Base-by-base conservation (phyloP, 2,797 vertebrate species). In the Eupleurogrammus muticus region DNA sequence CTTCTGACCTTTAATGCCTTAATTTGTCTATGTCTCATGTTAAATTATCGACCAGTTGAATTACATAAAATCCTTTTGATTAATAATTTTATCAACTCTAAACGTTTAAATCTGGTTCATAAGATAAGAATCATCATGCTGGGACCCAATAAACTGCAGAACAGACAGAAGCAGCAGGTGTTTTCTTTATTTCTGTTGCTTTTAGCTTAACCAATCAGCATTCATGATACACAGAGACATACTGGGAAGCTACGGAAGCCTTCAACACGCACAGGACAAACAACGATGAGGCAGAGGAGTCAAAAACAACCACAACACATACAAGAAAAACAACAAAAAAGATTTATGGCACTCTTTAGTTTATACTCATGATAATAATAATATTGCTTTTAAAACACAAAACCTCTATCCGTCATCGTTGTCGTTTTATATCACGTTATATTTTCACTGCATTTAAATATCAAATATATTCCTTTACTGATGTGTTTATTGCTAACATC, bases 401-500 rank as follows among this genome's bases (percentile, higher is more conserved):
- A n/a, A 28, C 81, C 85, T 85, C 58, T 86, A 82, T 80, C 76
- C 81, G 56, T 81, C 69, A 77, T 86, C 70, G 69, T 82, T 74
- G 75, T 81, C 73, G 74, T 66, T 79, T 85, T 6, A 80, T 81
- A 49, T 75, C 51, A 77, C 66, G 36, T 84, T 83, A 84, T 83
- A 82, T 87, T 78, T 86, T 82, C 73, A 91, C 81, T 81, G 85
- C 80, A 88, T 92, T 92, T 86, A 90, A 88, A 93, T 93, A 91
- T 92, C 83, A 93, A 91, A 93, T 92, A 92, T 93, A 92, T 89
- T 87, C 66, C 68, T 85, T 89, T 87, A 90, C 69, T 81, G 77
- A 75, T 89, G 72, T 85, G 79, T 85, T 89, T 73, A 94, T 94
- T 94, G 94, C 93, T 91, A 92, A 95, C 91, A 91, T 90, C 78